These are phyloP conservation scores for Stenichneumon culpator DNA, from an alignment of 2,888 invertebrate species.

Conservation along the genomic window DNA sequence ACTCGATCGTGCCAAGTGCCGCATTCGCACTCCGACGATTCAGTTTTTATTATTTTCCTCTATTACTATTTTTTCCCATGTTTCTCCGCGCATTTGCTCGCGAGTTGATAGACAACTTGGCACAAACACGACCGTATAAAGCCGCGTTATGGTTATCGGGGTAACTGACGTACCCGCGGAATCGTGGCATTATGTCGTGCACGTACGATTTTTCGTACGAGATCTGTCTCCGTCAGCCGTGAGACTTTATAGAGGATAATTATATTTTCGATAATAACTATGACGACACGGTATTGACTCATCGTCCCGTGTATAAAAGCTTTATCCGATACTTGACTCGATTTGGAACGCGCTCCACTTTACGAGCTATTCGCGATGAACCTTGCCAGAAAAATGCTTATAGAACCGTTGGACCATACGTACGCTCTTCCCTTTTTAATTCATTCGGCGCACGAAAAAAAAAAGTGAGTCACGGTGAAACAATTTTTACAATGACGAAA, in stretches of 20 bases:
- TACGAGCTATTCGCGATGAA: conserved; percentile 63
- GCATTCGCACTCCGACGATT: conserved; percentile 65
- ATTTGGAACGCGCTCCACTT: conserved; percentile 68
- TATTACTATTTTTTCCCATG: conserved; percentile 16
- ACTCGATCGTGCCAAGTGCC: conserved; percentile 67
- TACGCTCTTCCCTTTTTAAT: conserved; percentile 39
- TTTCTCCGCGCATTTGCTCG: conserved; percentile 49
- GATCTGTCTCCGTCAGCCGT: conserved; percentile 10
- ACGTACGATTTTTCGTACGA: conserved; percentile 29
- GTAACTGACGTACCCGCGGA: conserved; percentile 8
- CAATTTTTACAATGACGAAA: not conserved
- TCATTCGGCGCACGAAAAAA: conserved; percentile 16
- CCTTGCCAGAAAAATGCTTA: conserved; percentile 67
- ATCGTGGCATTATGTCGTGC: conserved; percentile 29
- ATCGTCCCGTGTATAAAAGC: conserved; percentile 48
- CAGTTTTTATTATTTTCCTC: conserved; percentile 50
- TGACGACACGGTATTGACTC: conserved; percentile 47
- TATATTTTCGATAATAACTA: conserved; percentile 48
- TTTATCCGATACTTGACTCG: conserved; percentile 69
- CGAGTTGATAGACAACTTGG: conserved; percentile 67
- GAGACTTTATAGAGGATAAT: conserved; percentile 14
- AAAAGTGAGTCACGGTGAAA: not conserved
- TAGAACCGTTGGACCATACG: conserved; percentile 34
- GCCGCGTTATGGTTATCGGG: conserved; percentile 45
- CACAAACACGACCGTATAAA: conserved; percentile 62